Percentiles rank a stretch among this genome's conserved stretches.
Conservation (phyloP, 2,888 invertebrate genomes). For the Ceraclea dissimilis region DNA sequence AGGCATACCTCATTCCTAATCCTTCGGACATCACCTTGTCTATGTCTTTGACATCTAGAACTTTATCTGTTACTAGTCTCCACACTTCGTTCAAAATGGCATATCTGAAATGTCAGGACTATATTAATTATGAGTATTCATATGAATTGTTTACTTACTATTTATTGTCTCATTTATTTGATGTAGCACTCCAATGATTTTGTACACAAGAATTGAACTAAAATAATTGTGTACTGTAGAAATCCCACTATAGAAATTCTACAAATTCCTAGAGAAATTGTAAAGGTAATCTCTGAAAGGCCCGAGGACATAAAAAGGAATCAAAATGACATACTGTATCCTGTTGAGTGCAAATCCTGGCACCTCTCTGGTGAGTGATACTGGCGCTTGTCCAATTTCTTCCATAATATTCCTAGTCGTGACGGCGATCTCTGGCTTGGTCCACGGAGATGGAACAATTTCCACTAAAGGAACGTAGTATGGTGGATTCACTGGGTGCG, state of each 20-base stretch:
- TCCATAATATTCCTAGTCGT: conserved; percentile 71
- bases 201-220: too few species aligned
- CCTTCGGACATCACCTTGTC: conserved; percentile 93
- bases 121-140: not conserved
- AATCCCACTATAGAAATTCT: too few species aligned
- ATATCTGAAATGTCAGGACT: conserved; percentile 52
- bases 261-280: too few species aligned
- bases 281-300: too few species aligned
- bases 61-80: conserved; percentile 75
- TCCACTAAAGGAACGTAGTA: conserved; percentile 94
- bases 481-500: conserved; percentile 95
- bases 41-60: conserved; percentile 81
- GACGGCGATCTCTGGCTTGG: conserved; percentile 64
- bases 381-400: conserved; percentile 88
- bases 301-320: too few species aligned
- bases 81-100: conserved; percentile 89
- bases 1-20: conserved; percentile 91
- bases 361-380: conserved; percentile 77
- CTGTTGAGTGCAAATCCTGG: conserved; percentile 91
- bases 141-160: too few species aligned
- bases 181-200: too few species aligned
- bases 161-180: too few species aligned
- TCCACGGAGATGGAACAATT: conserved; percentile 92
- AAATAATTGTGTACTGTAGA: not conserved
- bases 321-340: too few species aligned